Evolutionary conservation across 2,888 invertebrate genomes (phyloP).

Genomic region (Lycaena phlaeas): DNA sequence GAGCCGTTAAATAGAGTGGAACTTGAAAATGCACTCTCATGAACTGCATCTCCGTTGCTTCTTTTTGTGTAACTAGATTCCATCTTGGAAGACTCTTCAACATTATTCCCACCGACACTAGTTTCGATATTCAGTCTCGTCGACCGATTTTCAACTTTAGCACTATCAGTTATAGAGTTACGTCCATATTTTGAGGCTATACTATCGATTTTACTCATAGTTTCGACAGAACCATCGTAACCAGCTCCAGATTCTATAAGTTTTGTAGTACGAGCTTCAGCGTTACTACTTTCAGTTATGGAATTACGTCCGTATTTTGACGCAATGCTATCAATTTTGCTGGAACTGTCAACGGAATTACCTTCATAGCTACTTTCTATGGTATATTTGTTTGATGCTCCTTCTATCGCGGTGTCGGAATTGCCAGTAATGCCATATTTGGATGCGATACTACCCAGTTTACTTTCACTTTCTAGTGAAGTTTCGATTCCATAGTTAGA

Average conservation of each 20-base stretch:
- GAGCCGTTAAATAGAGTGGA: constrained; percentile 48
- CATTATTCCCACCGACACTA: constrained; percentile 37
- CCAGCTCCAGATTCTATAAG: constrained; percentile 31
- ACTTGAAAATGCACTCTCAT: constrained; percentile 46
- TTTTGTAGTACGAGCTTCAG: constrained; percentile 40
- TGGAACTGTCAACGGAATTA: constrained; percentile 26
- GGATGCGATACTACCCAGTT: constrained; percentile 42
- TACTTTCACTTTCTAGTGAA: constrained; percentile 33
- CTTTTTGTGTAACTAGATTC: constrained; percentile 23
- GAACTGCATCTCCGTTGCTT: constrained; percentile 35
- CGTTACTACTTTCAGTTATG: constrained; percentile 35
- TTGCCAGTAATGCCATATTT: constrained; percentile 49
- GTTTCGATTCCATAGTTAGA: constrained; percentile 33
- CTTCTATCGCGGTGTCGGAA: constrained; percentile 22
- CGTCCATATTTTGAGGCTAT: constrained; percentile 40
- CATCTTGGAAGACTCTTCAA: constrained; percentile 22
- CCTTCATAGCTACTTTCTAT: constrained; percentile 24
- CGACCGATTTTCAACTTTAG: constrained; percentile 36
- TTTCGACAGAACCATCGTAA: constrained; percentile 30
- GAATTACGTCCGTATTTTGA: constrained; percentile 39
- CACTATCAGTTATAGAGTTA: constrained; percentile 34
- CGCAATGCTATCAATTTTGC: constrained; percentile 38
- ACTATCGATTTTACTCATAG: constrained; percentile 15
- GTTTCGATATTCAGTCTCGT: constrained; percentile 36
- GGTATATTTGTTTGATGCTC: constrained; percentile 22